Percentiles rank a stretch among this genome's conserved stretches.
These are phyloP conservation scores for Lasioglossum leucozonium DNA, from an alignment of 2,888 invertebrate species.

Conservation along the genomic window DNA sequence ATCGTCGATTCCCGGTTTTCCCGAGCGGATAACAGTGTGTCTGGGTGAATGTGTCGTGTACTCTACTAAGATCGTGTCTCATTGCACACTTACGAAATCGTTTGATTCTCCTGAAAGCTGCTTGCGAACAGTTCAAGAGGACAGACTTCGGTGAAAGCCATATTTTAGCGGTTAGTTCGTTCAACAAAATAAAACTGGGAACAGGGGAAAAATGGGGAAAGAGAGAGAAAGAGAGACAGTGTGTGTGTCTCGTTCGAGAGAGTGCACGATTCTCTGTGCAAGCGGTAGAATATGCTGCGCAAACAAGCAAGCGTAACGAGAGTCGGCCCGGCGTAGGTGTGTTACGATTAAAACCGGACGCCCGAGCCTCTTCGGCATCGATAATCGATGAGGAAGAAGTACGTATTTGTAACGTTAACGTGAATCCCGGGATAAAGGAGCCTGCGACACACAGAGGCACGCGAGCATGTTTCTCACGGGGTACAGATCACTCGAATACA, in stretches of 20 bases:
- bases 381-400: background rate
- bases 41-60: conserved; percentile 67
- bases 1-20: background rate
- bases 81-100: conserved; percentile 84
- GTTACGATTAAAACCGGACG: background rate
- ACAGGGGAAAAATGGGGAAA: too few species aligned
- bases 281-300: background rate
- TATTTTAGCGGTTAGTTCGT: conserved; percentile 46
- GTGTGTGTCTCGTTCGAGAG: background rate
- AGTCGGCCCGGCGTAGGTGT: background rate
- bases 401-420: background rate
- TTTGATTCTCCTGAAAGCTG: conserved; percentile 84
- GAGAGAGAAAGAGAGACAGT: background rate
- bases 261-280: background rate
- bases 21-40: background rate
- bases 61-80: conserved; percentile 77
- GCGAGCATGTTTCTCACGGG: conserved; percentile 74
- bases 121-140: conserved; percentile 81
- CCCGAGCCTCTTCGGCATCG: background rate
- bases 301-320: background rate
- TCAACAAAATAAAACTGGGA: conserved; percentile 45
- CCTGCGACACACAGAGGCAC: conserved; percentile 79
- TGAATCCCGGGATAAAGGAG: conserved; percentile 58
- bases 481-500: conserved; percentile 66
- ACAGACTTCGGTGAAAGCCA: conserved; percentile 52